Evolutionary conservation across 2,888 invertebrate species (phyloP), one percentile per base, ranked within the genome.

Genomic region (Lithophane semibrunnea): DNA sequence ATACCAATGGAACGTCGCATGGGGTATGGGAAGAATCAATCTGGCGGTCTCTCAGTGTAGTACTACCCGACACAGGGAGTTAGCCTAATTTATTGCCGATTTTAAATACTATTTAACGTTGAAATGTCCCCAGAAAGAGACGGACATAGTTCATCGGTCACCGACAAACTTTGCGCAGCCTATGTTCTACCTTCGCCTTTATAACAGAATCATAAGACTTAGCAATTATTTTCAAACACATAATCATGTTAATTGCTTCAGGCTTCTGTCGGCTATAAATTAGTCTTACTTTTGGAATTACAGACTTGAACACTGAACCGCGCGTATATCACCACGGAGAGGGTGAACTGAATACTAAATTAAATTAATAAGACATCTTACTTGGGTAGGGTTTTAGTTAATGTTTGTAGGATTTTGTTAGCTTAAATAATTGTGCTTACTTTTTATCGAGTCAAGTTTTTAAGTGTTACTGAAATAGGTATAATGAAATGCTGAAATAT

Each of bases 231-330:
- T 86, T 58, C 61, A 69, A 61, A 72, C 29, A 75, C 61, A 63
- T 79, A 73, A 75, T 83, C 29, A 79, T 69, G 63, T 68, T 80
- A 80, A 86, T 83, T 79, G 63, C 64, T 29, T n/a, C 13, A 12
- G 61, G 60, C 64, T 74, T 18, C 65, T 24, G 60, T 63, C 21
- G 61, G 29, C 78, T 71, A 79, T 85, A 88, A 88, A 86, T 88
- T 80, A 80, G 75, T 52, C 70, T 69, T 77, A 80, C 76, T 73
- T 75, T 75, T 58, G 77, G 75, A 86, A 83, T 86, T 78, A 86
- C 75, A 86, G 83, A 73, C 60, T 63, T 8, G 69, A 73, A 63
- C 69, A 13, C 56, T 54, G 64, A 79, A 71, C 66, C 66, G 3
- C 65, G 72, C 63, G 63, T 77, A 71, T 24, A 72, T 86, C 71